Conservation (phyloP, 2,888 invertebrate species). For the Temnothorax unifasciatus region DNA sequence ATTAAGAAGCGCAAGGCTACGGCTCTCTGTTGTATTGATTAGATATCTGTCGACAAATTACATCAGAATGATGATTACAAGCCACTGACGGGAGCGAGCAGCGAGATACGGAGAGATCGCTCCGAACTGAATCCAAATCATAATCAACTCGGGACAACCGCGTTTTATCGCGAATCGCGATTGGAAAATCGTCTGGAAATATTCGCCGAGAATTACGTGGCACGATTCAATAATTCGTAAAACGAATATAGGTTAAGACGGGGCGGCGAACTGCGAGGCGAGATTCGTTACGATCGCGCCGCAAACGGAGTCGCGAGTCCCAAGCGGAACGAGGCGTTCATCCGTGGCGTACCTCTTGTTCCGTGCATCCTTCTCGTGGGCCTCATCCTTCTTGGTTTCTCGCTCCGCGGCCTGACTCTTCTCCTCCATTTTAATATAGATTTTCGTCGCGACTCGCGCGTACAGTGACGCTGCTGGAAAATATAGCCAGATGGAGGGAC, state of each 20-base stretch:
- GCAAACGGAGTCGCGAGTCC: background rate
- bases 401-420: constrained; percentile 86
- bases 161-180: background rate
- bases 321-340: background rate
- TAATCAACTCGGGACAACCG: background rate
- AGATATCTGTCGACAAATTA: constrained; percentile 4
- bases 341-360: constrained; percentile 86
- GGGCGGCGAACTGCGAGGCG: background rate
- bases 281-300: background rate
- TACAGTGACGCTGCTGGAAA: constrained; percentile 66
- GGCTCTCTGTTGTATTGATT: background rate
- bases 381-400: constrained; percentile 86
- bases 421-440: constrained; percentile 86
- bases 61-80: background rate
- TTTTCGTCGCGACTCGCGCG: constrained; percentile 72
- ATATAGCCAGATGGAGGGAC: constrained; percentile 16
- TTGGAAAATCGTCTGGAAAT: background rate
- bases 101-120: background rate
- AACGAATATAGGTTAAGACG: constrained; percentile 52
- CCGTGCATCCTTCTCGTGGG: constrained; percentile 86
- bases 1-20: background rate
- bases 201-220: background rate
- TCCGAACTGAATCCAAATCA: background rate
- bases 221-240: background rate
- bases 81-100: background rate